phyloP scores from a whole-genome alignment of 2,797 vertebrate species.

The Gallinago nigripennis region DNA sequence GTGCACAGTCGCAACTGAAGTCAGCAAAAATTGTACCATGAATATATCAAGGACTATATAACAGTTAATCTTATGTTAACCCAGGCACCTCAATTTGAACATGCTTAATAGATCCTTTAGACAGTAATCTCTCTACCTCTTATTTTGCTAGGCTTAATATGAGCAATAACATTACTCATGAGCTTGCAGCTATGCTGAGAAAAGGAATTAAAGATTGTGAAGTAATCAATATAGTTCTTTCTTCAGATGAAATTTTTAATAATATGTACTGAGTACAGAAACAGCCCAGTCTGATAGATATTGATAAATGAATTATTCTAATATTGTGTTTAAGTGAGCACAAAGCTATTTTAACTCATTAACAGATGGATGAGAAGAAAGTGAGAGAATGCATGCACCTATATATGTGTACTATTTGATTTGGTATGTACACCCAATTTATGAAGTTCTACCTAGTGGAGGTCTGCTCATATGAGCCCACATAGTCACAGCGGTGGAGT shows the following conservation, averaged over 20 bases:
- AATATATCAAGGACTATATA: background rate
- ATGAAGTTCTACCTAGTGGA: background rate
- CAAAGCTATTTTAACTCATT: background rate
- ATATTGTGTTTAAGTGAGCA: background rate
- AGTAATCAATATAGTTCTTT: background rate
- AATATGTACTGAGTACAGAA: background rate
- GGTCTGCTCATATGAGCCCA: background rate
- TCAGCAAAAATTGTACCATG: background rate
- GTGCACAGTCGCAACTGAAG: background rate
- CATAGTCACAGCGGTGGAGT: background rate
- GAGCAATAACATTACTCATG: background rate
- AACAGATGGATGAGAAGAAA: background rate
- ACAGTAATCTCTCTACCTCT: background rate
- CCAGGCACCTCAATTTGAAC: background rate
- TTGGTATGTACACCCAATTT: background rate
- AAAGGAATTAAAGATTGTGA: background rate
- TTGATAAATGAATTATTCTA: background rate
- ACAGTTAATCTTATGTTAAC: background rate
- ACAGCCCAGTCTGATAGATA: background rate
- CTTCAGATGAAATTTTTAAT: background rate
- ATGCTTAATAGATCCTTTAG: background rate
- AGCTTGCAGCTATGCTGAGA: background rate
- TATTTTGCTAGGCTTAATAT: background rate
- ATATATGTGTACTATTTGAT: background rate
- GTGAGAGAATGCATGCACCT: background rate